These are phyloP conservation scores for Thamnaconus septentrionalis DNA, from an alignment of 2,113 vertebrate species.

Conservation along the genomic window DNA sequence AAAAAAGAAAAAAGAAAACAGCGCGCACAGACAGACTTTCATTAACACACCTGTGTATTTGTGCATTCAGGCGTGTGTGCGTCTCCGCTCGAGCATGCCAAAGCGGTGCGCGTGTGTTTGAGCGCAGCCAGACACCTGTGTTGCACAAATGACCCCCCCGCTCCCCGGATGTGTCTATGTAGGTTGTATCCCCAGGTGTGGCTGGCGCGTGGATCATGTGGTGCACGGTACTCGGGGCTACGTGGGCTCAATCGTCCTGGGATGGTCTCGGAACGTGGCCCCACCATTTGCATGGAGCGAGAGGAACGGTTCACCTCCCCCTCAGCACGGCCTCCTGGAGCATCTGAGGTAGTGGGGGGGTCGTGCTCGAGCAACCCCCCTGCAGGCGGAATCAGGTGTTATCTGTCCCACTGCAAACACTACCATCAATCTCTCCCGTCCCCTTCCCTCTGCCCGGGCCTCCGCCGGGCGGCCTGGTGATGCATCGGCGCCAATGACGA, in stretches of 20 bases:
- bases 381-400: constrained; percentile 75
- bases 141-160: constrained; percentile 67
- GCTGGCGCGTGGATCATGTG: constrained; percentile 72
- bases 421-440: constrained; percentile 75
- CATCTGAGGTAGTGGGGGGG: constrained; percentile 49
- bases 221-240: constrained; percentile 65
- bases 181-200: constrained; percentile 68
- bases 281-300: constrained; percentile 71
- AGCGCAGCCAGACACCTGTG: constrained; percentile 58
- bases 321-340: constrained; percentile 39
- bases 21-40: constrained; percentile 22
- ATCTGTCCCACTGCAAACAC: constrained; percentile 75
- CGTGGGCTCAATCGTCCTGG: constrained; percentile 63
- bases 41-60: constrained; percentile 32
- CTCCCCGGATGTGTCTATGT: constrained; percentile 31
- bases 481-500: constrained; percentile 52
- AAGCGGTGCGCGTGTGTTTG: constrained; percentile 8
- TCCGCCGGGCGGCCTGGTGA: constrained; percentile 56
- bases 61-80: constrained; percentile 14
- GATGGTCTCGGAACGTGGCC: constrained; percentile 74
- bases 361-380: constrained; percentile 57
- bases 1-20: neutral
- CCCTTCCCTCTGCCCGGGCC: constrained; percentile 60
- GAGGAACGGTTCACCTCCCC: constrained; percentile 68
- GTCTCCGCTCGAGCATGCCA: constrained; percentile 23